A percentile compares a stretch with the other conserved stretches of the same genome.
These are phyloP conservation scores for Australoheros scitulus DNA, from an alignment of 2,113 vertebrate genomes.

Conservation along the genomic window DNA sequence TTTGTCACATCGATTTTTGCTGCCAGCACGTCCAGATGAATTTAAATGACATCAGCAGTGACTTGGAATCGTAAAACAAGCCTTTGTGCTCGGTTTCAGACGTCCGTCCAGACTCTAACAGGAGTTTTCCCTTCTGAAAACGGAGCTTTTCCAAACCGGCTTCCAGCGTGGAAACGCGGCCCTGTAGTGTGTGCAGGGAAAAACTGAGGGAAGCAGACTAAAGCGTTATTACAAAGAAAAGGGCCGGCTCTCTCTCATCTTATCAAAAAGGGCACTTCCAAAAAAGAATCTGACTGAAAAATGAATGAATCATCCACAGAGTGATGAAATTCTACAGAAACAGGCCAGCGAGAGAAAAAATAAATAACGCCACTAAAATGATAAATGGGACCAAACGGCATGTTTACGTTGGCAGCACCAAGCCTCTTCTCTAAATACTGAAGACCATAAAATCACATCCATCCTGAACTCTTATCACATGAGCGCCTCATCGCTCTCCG, in stretches of 20 bases:
- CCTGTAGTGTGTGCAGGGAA: background rate
- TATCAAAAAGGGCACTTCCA: background rate
- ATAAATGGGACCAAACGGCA: background rate
- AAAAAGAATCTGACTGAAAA: background rate
- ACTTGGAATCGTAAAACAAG: background rate
- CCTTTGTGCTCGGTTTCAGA: rapidly evolving
- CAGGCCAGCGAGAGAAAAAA: background rate
- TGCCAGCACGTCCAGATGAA: background rate
- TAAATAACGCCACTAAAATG: background rate
- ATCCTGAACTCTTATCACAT: background rate
- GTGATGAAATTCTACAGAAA: background rate
- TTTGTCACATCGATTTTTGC: background rate
- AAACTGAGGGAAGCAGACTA: background rate
- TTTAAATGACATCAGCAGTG: background rate
- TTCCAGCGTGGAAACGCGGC: background rate
- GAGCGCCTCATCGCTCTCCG: background rate
- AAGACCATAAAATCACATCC: background rate
- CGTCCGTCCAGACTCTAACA: background rate
- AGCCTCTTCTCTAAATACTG: constrained; percentile 21
- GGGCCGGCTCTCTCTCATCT: background rate
- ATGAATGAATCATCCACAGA: background rate
- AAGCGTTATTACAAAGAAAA: background rate
- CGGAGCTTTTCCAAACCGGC: rapidly evolving
- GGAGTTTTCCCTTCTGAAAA: background rate
- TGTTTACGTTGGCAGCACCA: constrained; percentile 37